Percentiles rank a stretch among this genome's conserved stretches.
These are phyloP conservation scores for Teleogryllus oceanicus DNA, from an alignment of 2,888 invertebrate genomes.

Conservation along the genomic window DNA sequence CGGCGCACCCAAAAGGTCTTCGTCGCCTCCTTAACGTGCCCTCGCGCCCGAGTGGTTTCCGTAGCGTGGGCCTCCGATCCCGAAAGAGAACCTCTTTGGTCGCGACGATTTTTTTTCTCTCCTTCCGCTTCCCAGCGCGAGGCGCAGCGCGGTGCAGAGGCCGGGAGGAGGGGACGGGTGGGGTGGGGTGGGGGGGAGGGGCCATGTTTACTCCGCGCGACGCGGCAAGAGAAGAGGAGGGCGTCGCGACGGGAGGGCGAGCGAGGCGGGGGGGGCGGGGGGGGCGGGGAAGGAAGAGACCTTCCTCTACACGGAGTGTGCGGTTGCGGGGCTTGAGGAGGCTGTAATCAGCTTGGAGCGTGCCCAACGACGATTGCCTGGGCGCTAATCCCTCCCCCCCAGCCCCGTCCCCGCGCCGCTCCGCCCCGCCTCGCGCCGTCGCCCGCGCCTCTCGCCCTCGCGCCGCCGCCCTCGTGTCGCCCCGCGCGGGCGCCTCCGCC, in stretches of 20 bases:
- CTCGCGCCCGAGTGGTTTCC: too few species aligned
- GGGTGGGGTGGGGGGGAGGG: too few species aligned
- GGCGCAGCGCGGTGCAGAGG: too few species aligned
- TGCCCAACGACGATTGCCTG: conserved; percentile 18
- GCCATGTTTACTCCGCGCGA: not conserved
- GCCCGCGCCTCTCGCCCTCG: not conserved
- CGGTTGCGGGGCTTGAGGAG: not conserved
- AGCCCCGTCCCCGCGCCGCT: not conserved
- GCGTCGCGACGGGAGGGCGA: not conserved
- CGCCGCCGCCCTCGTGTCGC: not conserved
- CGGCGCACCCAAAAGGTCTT: too few species aligned
- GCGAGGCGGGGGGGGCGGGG: not conserved
- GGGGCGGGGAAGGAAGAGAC: not conserved
- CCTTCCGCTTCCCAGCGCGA: too few species aligned
- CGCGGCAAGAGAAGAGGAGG: not conserved
- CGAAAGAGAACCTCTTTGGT: too few species aligned
- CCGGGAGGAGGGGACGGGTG: too few species aligned
- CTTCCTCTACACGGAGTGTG: too few species aligned
- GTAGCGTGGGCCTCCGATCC: too few species aligned
- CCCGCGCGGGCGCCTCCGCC: not conserved
- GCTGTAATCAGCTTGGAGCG: conserved; percentile 18
- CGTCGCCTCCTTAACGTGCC: too few species aligned
- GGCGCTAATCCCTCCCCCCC: conserved; percentile 2
- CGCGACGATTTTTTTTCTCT: too few species aligned
- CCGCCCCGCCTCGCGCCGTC: not conserved